Evolutionary conservation across 2,797 vertebrate genomes (phyloP).

Genomic region (Heliangelus exortis): DNA sequence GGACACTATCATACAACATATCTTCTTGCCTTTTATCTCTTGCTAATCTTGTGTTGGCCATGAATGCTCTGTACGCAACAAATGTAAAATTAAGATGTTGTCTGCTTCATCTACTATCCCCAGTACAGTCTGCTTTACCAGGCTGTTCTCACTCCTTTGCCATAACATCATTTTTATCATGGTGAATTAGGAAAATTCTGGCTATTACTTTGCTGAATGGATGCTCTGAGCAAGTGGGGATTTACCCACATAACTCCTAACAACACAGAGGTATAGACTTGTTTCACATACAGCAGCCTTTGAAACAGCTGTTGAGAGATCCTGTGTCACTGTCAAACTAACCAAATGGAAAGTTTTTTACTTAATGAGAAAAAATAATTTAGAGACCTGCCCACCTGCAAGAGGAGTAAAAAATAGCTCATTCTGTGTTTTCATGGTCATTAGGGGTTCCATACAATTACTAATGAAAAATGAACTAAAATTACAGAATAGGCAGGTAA

Average conservation of each 20-base stretch:
- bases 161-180: constrained; percentile 38
- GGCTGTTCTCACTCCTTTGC: neutral
- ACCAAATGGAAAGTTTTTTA: constrained; percentile 51
- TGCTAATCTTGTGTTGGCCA: neutral
- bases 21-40: neutral
- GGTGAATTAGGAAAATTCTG: constrained; percentile 23
- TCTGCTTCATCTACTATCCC: neutral
- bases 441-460: constrained; percentile 31
- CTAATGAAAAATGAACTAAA: constrained; percentile 49
- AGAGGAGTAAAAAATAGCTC: constrained; percentile 53
- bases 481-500: constrained; percentile 28
- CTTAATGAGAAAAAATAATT: constrained; percentile 74
- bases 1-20: accelerated
- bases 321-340: constrained; percentile 63
- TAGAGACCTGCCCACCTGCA: constrained; percentile 54
- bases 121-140: neutral
- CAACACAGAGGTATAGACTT: neutral
- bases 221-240: neutral
- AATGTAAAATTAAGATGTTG: neutral
- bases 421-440: constrained; percentile 19
- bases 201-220: constrained; percentile 43
- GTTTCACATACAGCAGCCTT: constrained; percentile 29
- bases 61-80: neutral
- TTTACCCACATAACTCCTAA: constrained; percentile 1
- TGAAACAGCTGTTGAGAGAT: constrained; percentile 52